Evolutionary conservation across 2,113 vertebrate species (phyloP).

Genomic region (Colinus virginianus): DNA sequence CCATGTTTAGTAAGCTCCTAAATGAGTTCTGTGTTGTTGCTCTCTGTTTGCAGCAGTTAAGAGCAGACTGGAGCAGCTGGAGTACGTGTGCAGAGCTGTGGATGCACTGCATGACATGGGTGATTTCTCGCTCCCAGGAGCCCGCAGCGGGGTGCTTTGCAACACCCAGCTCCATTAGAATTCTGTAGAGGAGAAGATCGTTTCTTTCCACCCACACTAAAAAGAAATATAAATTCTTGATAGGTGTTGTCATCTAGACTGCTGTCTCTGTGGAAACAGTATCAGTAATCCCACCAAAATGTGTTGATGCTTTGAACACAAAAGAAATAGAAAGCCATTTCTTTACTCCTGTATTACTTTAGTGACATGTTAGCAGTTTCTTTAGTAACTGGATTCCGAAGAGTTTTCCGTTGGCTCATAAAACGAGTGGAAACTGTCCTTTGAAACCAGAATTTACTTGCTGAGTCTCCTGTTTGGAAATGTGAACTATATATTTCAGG

Average conservation of each 20-base stretch:
- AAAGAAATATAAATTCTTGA: background rate
- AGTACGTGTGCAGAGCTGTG: background rate
- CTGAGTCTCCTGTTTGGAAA: background rate
- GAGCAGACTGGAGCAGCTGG: constrained; percentile 31
- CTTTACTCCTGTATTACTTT: background rate
- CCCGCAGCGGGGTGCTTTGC: background rate
- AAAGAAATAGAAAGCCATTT: background rate
- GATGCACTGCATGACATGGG: background rate
- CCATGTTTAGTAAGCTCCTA: background rate
- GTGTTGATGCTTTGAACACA: background rate
- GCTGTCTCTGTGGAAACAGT: background rate
- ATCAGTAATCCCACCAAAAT: background rate
- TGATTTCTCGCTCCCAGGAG: background rate
- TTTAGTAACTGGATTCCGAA: background rate
- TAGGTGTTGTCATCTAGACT: background rate
- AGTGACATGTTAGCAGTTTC: background rate
- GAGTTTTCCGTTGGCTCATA: background rate
- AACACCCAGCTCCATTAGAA: background rate
- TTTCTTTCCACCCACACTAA: background rate
- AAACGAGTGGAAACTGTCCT: background rate
- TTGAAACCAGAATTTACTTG: background rate
- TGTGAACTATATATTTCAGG: background rate
- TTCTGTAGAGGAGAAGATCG: background rate
- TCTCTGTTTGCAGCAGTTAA: background rate
- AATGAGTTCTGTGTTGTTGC: constrained; percentile 10